Conservation (phyloP, 2,797 vertebrate species). For the Diplodus sargus region DNA sequence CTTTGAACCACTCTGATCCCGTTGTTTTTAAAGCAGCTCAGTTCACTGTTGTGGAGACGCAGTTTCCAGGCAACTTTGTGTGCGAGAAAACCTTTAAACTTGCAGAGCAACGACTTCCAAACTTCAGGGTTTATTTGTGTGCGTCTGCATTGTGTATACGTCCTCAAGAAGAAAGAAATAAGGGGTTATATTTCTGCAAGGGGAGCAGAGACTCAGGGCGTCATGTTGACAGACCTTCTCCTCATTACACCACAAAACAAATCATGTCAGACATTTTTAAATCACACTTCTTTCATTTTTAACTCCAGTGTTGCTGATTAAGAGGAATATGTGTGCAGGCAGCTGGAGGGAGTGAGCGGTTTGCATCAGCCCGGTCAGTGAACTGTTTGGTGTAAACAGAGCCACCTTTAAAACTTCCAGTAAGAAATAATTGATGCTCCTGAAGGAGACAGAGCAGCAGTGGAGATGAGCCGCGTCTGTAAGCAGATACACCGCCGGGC, state of each 20-base stretch:
- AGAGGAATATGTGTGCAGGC: background rate
- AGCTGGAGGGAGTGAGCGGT: background rate
- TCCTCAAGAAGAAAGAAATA: too few relatives aligned
- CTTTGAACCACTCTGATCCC: background rate
- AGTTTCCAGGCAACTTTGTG: slow-evolving; percentile 56
- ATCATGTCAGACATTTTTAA: slow-evolving; percentile 1
- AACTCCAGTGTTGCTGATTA: background rate
- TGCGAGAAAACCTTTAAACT: background rate
- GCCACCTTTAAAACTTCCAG: slow-evolving; percentile 36
- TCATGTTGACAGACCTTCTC: background rate
- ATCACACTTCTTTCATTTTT: background rate
- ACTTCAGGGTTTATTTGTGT: slow-evolving; percentile 8
- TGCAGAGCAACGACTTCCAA: background rate
- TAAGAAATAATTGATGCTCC: slow-evolving; percentile 76
- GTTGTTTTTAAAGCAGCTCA: slow-evolving; percentile 16
- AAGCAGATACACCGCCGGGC: slow-evolving; percentile 68
- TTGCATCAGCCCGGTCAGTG: background rate
- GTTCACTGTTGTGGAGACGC: slow-evolving; percentile 39
- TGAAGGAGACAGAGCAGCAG: slow-evolving; percentile 54
- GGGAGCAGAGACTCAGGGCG: background rate
- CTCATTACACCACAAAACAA: background rate
- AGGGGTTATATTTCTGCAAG: slow-evolving; percentile 10
- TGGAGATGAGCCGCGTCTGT: slow-evolving; percentile 59
- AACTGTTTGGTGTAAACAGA: slow-evolving; percentile 41
- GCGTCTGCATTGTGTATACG: too few relatives aligned